Evolutionary conservation across 2,888 invertebrate genomes (phyloP), one percentile per base, ranked within the genome.

Genomic region (Perizoma flavofasciatum): DNA sequence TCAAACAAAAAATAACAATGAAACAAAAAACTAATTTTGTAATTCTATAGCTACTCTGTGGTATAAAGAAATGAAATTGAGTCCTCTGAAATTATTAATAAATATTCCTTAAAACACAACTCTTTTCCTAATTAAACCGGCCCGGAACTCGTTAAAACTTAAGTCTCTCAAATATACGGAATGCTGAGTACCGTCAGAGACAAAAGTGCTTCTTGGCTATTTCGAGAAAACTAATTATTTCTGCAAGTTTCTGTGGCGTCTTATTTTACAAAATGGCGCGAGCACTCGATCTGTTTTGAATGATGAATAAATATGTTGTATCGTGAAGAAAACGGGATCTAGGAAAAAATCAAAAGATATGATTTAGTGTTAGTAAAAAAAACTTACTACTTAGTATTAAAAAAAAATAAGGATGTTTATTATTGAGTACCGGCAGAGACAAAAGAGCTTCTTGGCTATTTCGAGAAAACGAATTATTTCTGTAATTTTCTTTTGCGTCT

Each of bases 161-260:
- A 52, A 49, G 46, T 43, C 53, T 22, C 46, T 50, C 49, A 52
- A 51, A 52, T 55, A 48, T 41, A n/a, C 44, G 61, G 49, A 57
- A 54, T 39, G 61, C 48, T 32, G 9, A 5, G 54, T 61, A 67
- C 65, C 43, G 60, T 0, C 43, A 47, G 4, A 4, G 0, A 7
- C 39, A 61, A 9, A 62, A 66, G 60, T 60, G 58, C 10, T 52
- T 39, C 39, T 41, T 32, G 5, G 34, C 54, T 59, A 56, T 61
- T 56, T 61, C 52, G 52, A 59, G 55, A 50, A 45, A 39, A 58
- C 55, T 62, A 11, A 50, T 61, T 60, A 58, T 64, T 62, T 49
- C 32, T 41, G n/a, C 39, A 40, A 33, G 5, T 22, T 22, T 22
- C 22, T 22, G 22, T 22, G 22, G 22, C 22, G 22, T 22, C 22